Evolutionary conservation across 2,113 vertebrate genomes (phyloP).

Genomic region (Chloebia gouldiae): DNA sequence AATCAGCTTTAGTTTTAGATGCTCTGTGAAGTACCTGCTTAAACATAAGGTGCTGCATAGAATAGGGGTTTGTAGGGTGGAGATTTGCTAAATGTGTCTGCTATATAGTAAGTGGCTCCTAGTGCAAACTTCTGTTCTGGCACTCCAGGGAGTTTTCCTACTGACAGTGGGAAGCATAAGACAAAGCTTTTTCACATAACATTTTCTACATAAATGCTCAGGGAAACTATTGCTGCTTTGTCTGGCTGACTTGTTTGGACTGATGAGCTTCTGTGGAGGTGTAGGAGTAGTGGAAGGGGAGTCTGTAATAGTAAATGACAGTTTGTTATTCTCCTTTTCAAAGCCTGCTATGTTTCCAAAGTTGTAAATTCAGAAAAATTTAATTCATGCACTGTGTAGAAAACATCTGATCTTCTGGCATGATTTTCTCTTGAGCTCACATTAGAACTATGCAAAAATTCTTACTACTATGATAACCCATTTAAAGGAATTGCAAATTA

Average conservation of each 20-base stretch:
- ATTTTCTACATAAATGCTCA: neutral
- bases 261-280: neutral
- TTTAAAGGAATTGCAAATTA: neutral
- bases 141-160: neutral
- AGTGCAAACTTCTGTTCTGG: neutral
- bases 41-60: neutral
- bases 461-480: neutral
- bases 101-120: neutral
- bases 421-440: neutral
- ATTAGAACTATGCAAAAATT: neutral
- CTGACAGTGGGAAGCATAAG: neutral
- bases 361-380: neutral
- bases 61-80: neutral
- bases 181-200: neutral
- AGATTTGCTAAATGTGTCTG: neutral
- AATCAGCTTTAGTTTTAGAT: neutral
- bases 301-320: neutral
- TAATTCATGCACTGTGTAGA: neutral
- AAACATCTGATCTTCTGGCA: neutral
- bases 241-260: neutral
- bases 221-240: neutral
- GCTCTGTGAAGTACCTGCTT: neutral
- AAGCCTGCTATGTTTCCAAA: neutral
- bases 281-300: neutral
- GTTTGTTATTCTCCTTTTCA: neutral